Base-by-base conservation (phyloP, 2,797 vertebrate genomes). In the Hippopotamyrus pictus region DNA sequence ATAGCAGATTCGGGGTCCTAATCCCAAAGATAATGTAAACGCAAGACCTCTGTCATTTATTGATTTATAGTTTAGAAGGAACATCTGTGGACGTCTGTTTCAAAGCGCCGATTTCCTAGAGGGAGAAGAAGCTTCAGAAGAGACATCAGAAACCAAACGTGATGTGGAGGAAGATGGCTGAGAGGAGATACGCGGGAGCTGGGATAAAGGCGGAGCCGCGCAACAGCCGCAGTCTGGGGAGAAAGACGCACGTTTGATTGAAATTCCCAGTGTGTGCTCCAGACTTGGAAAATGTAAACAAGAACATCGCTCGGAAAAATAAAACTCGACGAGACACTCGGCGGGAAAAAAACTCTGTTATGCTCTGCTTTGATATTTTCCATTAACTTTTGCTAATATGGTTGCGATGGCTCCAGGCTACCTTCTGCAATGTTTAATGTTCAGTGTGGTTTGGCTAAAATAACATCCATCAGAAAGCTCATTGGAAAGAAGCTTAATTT, bases 311-410 rank as follows among this genome's bases (percentile, higher is more conserved):
- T 94, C 94, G 94, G 93, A 92, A 92, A 95, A 90, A 91, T 90
- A 93, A 92, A 92, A 90, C 90, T 90, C 91, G 92, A 89, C 88
- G 92, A 76, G 82, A 90, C 86, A 54, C 91, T 91, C 53, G 59
- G 37, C 19, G 5, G 73, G 17, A 83, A 88, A 82, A 92, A 95
- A 94, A 92, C 91, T 92, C 91, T 92, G 91, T 89, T 92, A 91
- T 69, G 57, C 46, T 85, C 88, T 92, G 91, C 89, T 91, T 92
- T 92, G 85, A 88, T 92, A 94, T 93, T 95, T 96, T 95, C 96
- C 95, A 96, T 96, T 95, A 96, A 94, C 93, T 94, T 96, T 93
- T 93, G 92, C 93, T 94, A 95, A 96, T 96, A 93, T 90, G 93
- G 92, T 94, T 92, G 90, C 93, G 89, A 89, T 95, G 93, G 93